Conservation (phyloP, 2,797 vertebrate species). For the Todus mexicanus region DNA sequence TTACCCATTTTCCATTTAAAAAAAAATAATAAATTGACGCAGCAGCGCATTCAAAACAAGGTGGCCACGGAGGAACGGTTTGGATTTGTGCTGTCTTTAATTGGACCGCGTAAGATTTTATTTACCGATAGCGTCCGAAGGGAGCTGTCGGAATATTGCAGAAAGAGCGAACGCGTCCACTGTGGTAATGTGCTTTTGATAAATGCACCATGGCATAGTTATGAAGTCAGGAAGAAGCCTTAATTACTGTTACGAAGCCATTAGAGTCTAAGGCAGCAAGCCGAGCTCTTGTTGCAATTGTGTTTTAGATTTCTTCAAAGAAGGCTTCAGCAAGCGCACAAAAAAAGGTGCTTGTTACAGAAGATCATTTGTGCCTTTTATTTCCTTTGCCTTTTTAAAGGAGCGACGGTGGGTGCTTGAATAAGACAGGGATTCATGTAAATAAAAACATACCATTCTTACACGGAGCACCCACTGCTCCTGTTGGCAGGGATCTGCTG, state of each 20-base stretch:
- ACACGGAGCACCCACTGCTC: rapidly evolving
- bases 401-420: background rate
- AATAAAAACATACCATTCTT: background rate
- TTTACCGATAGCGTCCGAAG: constrained; percentile 39
- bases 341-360: constrained; percentile 5
- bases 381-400: constrained; percentile 6
- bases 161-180: constrained; percentile 20
- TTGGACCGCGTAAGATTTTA: constrained; percentile 30
- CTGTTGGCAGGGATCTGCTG: background rate
- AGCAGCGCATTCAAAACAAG: background rate
- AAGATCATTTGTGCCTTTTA: background rate
- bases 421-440: background rate
- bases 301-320: background rate
- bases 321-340: background rate
- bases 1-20: background rate
- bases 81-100: constrained; percentile 41
- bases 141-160: constrained; percentile 20
- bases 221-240: constrained; percentile 46
- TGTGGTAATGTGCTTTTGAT: constrained; percentile 55
- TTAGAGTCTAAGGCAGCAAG: constrained; percentile 48
- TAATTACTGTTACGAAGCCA: constrained; percentile 59
- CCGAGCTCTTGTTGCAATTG: constrained; percentile 16
- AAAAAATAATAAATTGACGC: background rate
- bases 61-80: background rate
- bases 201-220: constrained; percentile 50